Evolutionary conservation across 2,113 vertebrate genomes (phyloP).

Genomic region (Hirundichthys speculiger): DNA sequence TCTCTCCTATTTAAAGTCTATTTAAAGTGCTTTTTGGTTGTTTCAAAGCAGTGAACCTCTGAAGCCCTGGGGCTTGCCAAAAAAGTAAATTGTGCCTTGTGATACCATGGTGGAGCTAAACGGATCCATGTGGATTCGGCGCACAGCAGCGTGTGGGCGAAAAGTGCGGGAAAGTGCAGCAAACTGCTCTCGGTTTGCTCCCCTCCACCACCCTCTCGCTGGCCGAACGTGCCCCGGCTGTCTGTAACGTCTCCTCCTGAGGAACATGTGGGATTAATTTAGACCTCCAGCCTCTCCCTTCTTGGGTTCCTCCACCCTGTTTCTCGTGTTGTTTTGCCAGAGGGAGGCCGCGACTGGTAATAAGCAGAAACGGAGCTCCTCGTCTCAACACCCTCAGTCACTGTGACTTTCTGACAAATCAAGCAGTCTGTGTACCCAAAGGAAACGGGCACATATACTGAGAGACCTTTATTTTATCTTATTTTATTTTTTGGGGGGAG

Average conservation of each 20-base stretch:
- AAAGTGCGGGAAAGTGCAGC: conserved; percentile 70
- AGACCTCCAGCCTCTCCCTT: conserved; percentile 73
- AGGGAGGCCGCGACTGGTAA: conserved; percentile 59
- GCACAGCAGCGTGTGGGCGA: conserved; percentile 65
- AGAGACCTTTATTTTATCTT: too few relatives aligned
- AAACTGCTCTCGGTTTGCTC: conserved; percentile 49
- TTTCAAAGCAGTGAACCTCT: conserved; percentile 35
- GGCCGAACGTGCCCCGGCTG: conserved; percentile 20
- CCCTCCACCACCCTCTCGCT: conserved; percentile 32
- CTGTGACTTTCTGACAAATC: conserved; percentile 30
- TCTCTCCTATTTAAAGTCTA: conserved; percentile 29
- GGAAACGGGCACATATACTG: conserved; percentile 17
- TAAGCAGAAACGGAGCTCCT: conserved; percentile 65
- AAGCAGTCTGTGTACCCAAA: conserved; percentile 5
- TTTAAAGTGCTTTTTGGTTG: conserved; percentile 48
- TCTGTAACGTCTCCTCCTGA: conserved; percentile 57
- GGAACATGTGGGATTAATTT: conserved; percentile 83
- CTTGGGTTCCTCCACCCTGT: conserved; percentile 71
- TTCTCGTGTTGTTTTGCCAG: conserved; percentile 67
- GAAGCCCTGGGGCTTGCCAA: conserved; percentile 37
- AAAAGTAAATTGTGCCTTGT: conserved; percentile 62
- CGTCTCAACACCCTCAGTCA: conserved; percentile 26
- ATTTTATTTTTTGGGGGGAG: too few relatives aligned
- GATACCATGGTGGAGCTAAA: conserved; percentile 63
- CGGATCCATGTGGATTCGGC: conserved; percentile 69